Evolutionary conservation across 2,797 vertebrate species (phyloP).

Genomic region (Australoheros facetus): DNA sequence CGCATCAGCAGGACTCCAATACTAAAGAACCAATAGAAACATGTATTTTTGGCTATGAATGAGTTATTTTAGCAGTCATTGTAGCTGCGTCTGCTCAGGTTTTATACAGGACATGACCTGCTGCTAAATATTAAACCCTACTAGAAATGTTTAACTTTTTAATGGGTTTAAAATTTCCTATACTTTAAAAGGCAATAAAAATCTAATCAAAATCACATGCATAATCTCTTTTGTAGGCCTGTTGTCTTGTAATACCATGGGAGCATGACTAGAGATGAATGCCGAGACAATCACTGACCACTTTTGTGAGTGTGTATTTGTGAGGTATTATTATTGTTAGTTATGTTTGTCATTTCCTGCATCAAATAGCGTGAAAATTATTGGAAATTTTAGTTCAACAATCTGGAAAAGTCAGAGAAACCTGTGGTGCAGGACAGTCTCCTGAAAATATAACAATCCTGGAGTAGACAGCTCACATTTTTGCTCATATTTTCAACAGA

Average conservation of each 20-base stretch:
- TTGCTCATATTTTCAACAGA: neutral
- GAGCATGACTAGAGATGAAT: neutral
- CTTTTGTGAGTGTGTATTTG: neutral
- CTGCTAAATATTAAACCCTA: neutral
- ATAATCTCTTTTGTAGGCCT: neutral
- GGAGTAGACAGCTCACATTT: fast-evolving
- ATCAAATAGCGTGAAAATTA: neutral
- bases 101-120: fast-evolving
- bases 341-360: neutral
- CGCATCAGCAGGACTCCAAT: fast-evolving
- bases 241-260: neutral
- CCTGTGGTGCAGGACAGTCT: neutral
- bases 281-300: neutral
- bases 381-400: neutral
- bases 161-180: neutral
- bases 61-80: neutral
- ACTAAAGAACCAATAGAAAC: neutral
- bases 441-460: too few relatives aligned
- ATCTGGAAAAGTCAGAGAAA: neutral
- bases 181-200: neutral
- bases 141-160: neutral
- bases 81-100: fast-evolving
- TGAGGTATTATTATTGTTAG: neutral
- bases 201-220: neutral
- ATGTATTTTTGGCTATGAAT: too few relatives aligned